These are phyloP conservation scores for Sinotaia quadrata DNA, from an alignment of 2,888 invertebrate genomes.

Conservation along the genomic window DNA sequence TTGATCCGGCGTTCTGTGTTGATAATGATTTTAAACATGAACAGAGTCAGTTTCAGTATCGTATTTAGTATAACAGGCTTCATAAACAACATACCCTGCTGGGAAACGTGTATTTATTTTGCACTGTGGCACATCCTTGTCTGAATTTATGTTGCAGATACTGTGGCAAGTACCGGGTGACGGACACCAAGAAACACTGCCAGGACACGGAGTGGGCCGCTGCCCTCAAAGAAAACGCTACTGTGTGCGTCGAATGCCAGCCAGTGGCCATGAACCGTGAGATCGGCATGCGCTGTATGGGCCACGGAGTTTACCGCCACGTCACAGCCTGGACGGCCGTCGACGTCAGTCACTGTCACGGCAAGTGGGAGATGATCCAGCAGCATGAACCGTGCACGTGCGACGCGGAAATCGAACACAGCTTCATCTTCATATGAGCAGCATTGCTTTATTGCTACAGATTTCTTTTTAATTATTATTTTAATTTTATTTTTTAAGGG, in stretches of 20 bases:
- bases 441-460: neutral
- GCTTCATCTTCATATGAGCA: constrained; percentile 70
- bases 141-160: constrained; percentile 79
- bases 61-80: too few relatives aligned
- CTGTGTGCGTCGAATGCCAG: constrained; percentile 87
- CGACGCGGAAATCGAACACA: constrained; percentile 43
- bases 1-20: too few relatives aligned
- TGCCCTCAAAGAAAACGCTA: constrained; percentile 75
- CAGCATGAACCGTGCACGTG: constrained; percentile 68
- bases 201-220: constrained; percentile 76
- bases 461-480: too few relatives aligned
- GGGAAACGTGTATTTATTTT: too few relatives aligned
- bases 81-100: too few relatives aligned
- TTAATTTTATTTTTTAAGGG: too few relatives aligned
- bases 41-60: too few relatives aligned
- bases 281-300: constrained; percentile 83
- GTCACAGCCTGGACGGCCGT: constrained; percentile 88
- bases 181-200: constrained; percentile 67
- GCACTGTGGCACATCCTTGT: too few relatives aligned
- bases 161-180: constrained; percentile 87
- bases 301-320: constrained; percentile 84
- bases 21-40: too few relatives aligned
- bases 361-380: constrained; percentile 83
- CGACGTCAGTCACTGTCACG: constrained; percentile 89
- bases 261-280: constrained; percentile 84